Conservation (phyloP, 2,113 vertebrate genomes). For the Centropristis striata region DNA sequence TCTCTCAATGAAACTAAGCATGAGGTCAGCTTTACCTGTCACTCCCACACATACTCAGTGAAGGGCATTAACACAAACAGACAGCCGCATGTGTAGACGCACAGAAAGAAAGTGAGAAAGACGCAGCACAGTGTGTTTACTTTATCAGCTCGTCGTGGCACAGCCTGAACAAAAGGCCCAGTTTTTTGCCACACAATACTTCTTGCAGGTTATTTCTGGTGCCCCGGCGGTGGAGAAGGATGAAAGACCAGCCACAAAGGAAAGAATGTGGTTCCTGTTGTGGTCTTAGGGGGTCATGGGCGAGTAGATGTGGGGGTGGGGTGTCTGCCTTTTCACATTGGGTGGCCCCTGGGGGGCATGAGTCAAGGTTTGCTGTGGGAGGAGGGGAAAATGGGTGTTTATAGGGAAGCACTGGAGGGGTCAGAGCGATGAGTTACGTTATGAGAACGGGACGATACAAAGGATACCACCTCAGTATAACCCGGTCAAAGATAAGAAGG, state of each 20-base stretch:
- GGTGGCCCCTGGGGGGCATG: conserved; percentile 72
- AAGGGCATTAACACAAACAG: not conserved
- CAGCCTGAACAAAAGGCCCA: conserved; percentile 48
- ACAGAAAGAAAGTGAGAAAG: conserved; percentile 24
- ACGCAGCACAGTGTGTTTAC: conserved; percentile 34
- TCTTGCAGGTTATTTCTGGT: conserved; percentile 76
- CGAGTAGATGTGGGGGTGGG: conserved; percentile 72
- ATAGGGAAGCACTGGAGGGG: conserved; percentile 50
- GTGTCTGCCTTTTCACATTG: conserved; percentile 76
- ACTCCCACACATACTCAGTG: not conserved
- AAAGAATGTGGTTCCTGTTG: conserved; percentile 84
- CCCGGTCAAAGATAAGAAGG: conserved; percentile 24
- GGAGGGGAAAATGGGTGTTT: conserved; percentile 55
- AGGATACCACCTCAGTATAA: conserved; percentile 43
- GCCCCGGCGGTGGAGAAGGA: conserved; percentile 61
- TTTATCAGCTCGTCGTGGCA: conserved; percentile 38
- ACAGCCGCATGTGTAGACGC: not conserved
- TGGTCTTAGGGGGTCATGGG: conserved; percentile 76
- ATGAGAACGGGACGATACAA: conserved; percentile 47
- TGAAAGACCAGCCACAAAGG: conserved; percentile 79
- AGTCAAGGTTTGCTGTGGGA: conserved; percentile 69
- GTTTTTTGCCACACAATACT: conserved; percentile 59
- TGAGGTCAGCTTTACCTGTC: conserved; percentile 25
- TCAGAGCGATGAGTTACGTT: conserved; percentile 56
- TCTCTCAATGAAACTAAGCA: not conserved